phyloP scores from a whole-genome alignment of 2,113 vertebrate species.

The Notiomystis cincta region DNA sequence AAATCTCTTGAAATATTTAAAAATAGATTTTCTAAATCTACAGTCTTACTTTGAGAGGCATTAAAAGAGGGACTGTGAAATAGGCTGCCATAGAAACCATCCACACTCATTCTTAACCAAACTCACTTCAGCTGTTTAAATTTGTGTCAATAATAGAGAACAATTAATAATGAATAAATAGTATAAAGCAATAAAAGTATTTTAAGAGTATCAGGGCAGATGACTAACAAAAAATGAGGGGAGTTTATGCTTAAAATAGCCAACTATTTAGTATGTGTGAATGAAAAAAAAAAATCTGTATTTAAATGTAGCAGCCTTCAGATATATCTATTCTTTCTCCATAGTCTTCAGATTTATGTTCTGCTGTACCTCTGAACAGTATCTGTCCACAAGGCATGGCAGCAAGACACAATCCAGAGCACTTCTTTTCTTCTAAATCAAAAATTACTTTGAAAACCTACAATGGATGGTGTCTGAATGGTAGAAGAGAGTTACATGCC shows the following conservation, averaged over 20 bases:
- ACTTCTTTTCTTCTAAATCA: background rate
- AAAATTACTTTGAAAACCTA: background rate
- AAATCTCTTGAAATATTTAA: background rate
- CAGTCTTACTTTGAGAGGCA: background rate
- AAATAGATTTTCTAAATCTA: slow-evolving; percentile 3
- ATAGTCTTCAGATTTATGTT: background rate
- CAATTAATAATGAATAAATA: background rate
- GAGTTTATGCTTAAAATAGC: background rate
- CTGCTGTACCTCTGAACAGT: background rate
- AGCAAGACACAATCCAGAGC: background rate
- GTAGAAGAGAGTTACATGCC: background rate
- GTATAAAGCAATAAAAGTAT: background rate
- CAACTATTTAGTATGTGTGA: background rate
- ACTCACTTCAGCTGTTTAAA: background rate
- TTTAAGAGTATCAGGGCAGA: background rate
- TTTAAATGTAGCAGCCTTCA: background rate
- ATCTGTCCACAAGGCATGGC: background rate
- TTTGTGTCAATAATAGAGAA: background rate
- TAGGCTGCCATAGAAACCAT: background rate
- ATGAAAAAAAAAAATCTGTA: background rate
- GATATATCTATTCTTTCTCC: background rate
- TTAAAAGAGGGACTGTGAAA: background rate
- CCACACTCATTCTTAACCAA: background rate
- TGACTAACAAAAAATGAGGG: background rate
- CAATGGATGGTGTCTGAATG: background rate